A percentile compares a stretch with the other conserved stretches of the same genome.
These are phyloP conservation scores for Euphysa ruthae DNA, from an alignment of 30 jellyfish, hydroid and myxozoan genomes.

Conservation along the genomic window DNA sequence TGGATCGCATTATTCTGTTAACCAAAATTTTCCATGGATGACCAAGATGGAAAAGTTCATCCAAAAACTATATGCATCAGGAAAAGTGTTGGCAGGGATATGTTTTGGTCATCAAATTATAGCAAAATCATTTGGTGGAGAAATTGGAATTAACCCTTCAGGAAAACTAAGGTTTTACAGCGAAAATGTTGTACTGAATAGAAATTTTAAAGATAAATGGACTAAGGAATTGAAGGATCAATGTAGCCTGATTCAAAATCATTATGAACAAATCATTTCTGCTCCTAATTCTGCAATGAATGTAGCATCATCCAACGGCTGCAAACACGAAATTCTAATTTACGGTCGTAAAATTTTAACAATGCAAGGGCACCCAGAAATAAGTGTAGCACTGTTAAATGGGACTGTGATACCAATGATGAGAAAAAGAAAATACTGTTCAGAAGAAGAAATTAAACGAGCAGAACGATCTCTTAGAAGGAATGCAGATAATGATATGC, in stretches of 20 bases:
- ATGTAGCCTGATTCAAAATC: no score
- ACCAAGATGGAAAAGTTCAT: conserved; percentile 48
- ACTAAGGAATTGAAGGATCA: no score
- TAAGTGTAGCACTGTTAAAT: neutral
- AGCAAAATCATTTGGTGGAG: conserved; percentile 84
- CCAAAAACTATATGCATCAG: neutral
- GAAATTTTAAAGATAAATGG: no score
- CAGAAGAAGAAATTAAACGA: neutral
- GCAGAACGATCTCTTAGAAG: neutral
- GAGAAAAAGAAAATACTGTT: neutral
- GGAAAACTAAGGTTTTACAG: no score
- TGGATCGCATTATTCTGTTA: conserved; percentile 86
- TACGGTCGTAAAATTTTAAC: conserved; percentile 16
- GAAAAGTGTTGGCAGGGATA: conserved; percentile 33
- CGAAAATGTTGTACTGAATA: no score
- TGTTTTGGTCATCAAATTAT: conserved; percentile 91
- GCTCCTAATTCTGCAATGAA: neutral
- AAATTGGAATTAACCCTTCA: conserved; percentile 46
- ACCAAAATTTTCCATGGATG: conserved; percentile 60
- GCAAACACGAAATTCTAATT: conserved; percentile 2
- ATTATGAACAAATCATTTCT: conserved; percentile 14
- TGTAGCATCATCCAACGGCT: conserved; percentile 18
- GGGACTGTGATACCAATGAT: conserved; percentile 14
- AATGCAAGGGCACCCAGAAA: conserved; percentile 30
- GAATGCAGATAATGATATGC: neutral